Evolutionary conservation across 2,888 invertebrate species (phyloP).

Genomic region (Parasteatoda lunata): DNA sequence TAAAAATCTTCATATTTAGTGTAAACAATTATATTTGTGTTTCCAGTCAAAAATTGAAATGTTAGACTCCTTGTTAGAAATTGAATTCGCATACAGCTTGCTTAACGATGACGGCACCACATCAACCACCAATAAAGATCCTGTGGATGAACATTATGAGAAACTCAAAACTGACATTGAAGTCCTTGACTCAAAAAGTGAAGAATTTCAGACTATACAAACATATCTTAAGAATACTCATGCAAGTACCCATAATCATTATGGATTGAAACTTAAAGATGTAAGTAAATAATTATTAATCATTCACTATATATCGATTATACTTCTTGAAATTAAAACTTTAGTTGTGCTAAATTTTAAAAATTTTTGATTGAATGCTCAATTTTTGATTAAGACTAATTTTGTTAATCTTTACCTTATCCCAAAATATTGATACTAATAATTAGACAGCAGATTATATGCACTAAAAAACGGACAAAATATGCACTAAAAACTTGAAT

Average conservation of each 20-base stretch:
- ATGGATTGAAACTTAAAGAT: conserved; percentile 79
- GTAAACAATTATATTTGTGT: background rate
- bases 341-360: background rate
- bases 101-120: conserved; percentile 78
- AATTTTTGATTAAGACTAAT: background rate
- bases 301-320: background rate
- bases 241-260: conserved; percentile 88
- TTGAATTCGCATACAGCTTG: conserved; percentile 94
- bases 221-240: conserved; percentile 93
- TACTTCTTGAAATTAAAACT: background rate
- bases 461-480: no score
- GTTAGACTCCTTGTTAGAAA: conserved; percentile 93
- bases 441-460: no score
- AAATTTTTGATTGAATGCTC: background rate
- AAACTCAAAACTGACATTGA: conserved; percentile 88
- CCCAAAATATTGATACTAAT: background rate
- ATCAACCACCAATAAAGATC: conserved; percentile 76
- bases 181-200: conserved; percentile 74
- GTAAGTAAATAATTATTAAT: conserved; percentile 32
- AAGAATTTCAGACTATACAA: conserved; percentile 84
- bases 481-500: no score
- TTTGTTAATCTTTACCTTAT: background rate
- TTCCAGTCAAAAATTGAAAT: conserved; percentile 83
- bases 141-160: conserved; percentile 89
- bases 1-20: no score